phyloP scores from a whole-genome alignment of 1,140 invertebrate genomes.

The Sipha flava region DNA sequence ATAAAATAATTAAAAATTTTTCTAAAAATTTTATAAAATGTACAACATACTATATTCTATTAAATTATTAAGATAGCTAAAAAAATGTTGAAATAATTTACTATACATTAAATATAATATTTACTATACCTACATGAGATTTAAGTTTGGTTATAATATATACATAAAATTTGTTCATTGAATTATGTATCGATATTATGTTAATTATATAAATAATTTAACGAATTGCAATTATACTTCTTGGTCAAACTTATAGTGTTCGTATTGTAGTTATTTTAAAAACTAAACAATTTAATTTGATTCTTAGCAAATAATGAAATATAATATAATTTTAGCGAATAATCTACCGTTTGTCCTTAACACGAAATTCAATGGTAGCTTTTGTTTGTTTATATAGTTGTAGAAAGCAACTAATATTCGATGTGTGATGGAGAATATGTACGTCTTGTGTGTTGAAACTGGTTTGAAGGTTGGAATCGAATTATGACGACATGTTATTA shows the following conservation, averaged over 20 bases:
- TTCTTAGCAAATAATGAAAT: neutral
- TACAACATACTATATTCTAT: no score
- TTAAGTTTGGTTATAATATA: no score
- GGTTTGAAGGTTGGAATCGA: conserved; percentile 11
- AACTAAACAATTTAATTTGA: neutral
- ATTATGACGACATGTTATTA: neutral
- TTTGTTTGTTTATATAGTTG: conserved; percentile 8
- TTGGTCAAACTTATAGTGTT: neutral
- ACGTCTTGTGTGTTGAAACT: neutral
- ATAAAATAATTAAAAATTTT: no score
- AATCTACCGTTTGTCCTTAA: neutral
- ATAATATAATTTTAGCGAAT: neutral
- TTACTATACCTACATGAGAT: neutral
- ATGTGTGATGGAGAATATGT: neutral
- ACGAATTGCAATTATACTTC: neutral
- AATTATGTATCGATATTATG: neutral
- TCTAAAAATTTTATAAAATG: no score
- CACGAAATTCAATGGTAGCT: neutral
- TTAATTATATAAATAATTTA: neutral
- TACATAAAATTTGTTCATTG: neutral
- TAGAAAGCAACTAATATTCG: neutral
- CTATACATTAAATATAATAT: no score
- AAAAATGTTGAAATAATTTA: no score
- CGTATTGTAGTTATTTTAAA: neutral
- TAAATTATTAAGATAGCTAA: no score